Base-by-base conservation (phyloP, 2,113 vertebrate species). In the Ceratotherium simum region DNA sequence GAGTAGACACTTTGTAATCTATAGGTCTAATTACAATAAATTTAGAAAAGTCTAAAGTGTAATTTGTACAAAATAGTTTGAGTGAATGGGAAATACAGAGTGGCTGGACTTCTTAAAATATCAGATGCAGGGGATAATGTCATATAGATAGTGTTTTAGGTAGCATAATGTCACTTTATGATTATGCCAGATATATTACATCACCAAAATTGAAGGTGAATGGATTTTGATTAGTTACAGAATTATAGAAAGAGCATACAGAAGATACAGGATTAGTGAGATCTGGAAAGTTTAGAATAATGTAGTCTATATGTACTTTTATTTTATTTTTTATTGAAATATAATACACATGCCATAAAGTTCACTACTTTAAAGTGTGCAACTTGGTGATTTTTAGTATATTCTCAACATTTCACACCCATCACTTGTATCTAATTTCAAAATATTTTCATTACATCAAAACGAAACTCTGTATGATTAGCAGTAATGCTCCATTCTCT, bases 11-110 rank as follows among this genome's bases (percentile, higher is more conserved):
- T 98, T 98, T 98, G 93, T 98, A 97, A 98, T 96, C 88, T 93
- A 97, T 98, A 97, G 79, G 89, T 94, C 83, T 98, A 98, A 98
- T 98, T 97, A 98, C 72, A 98, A 96, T 96, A 97, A 92, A 98
- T 97, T 96, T 97, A 90, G 92, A 90, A 90, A 98, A 97, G 33
- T 96, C 79, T 80, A 73, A 97, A 85, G 86, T 97, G 58, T 96
- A 98, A 98, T 98, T 96, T 94, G 70, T 67, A 97, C 69, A 96
- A 97, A 97, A 92, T 90, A 98, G 95, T 97, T 98, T 98, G 98
- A 97, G 82, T 79, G 51, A 84, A 90, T 86, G 25, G 79, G 90
- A 97, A 96, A 97, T 96, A 95, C 83, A 80, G 90, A 97, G 91
- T 83, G 14, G 36, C 91, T 97, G 85, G 89, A 16, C 83, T 97